Conservation (phyloP, 1,140 invertebrate species). For the Drosophila persimilis region DNA sequence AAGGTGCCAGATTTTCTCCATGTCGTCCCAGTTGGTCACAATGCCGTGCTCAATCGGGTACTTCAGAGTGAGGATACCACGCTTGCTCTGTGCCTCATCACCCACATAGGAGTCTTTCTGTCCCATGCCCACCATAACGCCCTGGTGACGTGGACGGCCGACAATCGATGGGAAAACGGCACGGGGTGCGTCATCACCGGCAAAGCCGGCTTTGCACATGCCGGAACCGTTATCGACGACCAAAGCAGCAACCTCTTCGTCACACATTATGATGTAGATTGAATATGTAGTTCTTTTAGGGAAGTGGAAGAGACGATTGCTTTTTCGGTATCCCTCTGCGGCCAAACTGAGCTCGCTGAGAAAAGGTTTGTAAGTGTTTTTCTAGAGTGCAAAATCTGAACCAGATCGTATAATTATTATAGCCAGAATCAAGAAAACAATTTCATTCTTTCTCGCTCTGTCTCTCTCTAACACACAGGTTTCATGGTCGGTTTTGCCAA, state of each 20-base stretch:
- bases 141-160: constrained; percentile 89
- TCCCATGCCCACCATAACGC: constrained; percentile 98
- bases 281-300: constrained; percentile 57
- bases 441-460: too few relatives aligned
- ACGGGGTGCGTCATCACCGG: constrained; percentile 91
- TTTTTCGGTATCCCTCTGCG: constrained; percentile 15
- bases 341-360: constrained; percentile 63
- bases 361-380: constrained; percentile 54
- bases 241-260: constrained; percentile 93
- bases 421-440: too few relatives aligned
- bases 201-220: constrained; percentile 94
- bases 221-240: constrained; percentile 95
- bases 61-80: constrained; percentile 91
- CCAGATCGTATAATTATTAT: too few relatives aligned
- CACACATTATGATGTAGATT: constrained; percentile 79
- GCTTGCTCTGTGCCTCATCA: constrained; percentile 92
- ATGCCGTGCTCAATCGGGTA: constrained; percentile 92
- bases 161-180: constrained; percentile 92
- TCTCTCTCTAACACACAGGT: too few relatives aligned
- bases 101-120: constrained; percentile 96
- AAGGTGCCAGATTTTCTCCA: constrained; percentile 93
- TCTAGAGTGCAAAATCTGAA: too few relatives aligned
- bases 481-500: too few relatives aligned
- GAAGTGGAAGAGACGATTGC: constrained; percentile 55
- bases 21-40: constrained; percentile 93